A percentile compares a stretch with the other conserved stretches of the same genome.
Conservation (phyloP, 37 sponge, comb jelly and placozoan species). For the Chondrilla cf. caribensis region DNA sequence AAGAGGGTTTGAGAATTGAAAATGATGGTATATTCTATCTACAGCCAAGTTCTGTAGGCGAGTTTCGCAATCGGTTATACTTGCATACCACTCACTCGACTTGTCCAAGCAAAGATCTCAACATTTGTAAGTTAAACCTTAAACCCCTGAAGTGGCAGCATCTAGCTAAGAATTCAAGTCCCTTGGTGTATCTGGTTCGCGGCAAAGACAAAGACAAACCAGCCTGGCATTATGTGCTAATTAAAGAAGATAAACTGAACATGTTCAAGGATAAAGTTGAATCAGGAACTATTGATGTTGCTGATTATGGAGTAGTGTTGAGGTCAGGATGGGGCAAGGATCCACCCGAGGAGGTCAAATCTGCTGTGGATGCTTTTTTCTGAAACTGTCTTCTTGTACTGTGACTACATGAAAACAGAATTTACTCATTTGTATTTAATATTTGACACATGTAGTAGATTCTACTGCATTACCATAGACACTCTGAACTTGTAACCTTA, state of each 20-base stretch:
- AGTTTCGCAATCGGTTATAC: neutral
- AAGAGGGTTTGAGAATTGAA: neutral
- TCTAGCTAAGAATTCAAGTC: too few species aligned
- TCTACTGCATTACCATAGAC: too few species aligned
- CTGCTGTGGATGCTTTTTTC: too few species aligned
- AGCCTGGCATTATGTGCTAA: slow-evolving; percentile 68
- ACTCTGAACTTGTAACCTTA: too few species aligned
- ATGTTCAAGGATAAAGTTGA: slow-evolving; percentile 16
- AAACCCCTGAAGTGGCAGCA: neutral
- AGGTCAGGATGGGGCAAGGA: slow-evolving; percentile 70
- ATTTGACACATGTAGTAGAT: too few species aligned
- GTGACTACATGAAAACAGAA: too few species aligned
- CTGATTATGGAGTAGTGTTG: slow-evolving; percentile 58
- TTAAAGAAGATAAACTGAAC: slow-evolving; percentile 39
- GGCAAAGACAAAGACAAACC: slow-evolving; percentile 15
- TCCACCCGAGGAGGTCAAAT: slow-evolving; percentile 54
- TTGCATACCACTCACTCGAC: neutral
- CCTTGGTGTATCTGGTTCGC: slow-evolving; percentile 14
- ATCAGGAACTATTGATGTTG: slow-evolving; percentile 33
- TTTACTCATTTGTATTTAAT: too few species aligned
- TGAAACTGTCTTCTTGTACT: too few species aligned
- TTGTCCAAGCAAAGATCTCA: neutral
- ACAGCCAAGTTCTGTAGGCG: neutral
- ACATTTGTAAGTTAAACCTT: neutral
- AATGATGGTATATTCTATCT: neutral